Conservation (phyloP, 1,140 invertebrate species). For the Zaprionus vittiger region DNA sequence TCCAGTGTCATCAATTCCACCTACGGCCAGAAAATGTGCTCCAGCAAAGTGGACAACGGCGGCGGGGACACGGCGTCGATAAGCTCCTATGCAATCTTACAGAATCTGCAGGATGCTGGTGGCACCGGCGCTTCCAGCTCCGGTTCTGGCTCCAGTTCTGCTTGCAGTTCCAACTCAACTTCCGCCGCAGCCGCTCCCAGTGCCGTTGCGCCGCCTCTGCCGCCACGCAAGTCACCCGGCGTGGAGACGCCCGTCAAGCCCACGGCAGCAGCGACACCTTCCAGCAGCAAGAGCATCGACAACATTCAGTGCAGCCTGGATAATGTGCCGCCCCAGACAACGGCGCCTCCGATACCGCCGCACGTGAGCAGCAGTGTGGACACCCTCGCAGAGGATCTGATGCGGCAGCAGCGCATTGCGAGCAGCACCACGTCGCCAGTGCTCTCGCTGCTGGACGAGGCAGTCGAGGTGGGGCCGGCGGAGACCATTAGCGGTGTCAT, state of each 20-base stretch:
- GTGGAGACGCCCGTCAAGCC: conserved; percentile 77
- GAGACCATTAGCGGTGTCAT: conserved; percentile 89
- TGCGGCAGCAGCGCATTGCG: conserved; percentile 68
- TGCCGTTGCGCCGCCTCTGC: conserved; percentile 84
- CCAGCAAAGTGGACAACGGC: conserved; percentile 48
- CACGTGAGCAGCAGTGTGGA: conserved; percentile 70
- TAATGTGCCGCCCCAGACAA: conserved; percentile 80
- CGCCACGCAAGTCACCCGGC: conserved; percentile 88
- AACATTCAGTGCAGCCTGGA: conserved; percentile 77
- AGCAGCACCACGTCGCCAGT: conserved; percentile 67
- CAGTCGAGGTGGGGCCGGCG: conserved; percentile 87
- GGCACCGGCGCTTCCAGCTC: conserved; percentile 1
- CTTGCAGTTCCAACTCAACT: neutral
- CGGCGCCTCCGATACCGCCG: conserved; percentile 82
- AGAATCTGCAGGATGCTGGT: conserved; percentile 69
- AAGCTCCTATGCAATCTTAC: conserved; percentile 80
- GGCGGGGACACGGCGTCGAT: conserved; percentile 63
- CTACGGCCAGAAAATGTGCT: conserved; percentile 64
- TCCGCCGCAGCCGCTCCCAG: neutral
- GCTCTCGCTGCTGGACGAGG: conserved; percentile 75
- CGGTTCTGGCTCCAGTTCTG: conserved; percentile 11
- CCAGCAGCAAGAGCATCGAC: conserved; percentile 71
- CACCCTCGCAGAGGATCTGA: conserved; percentile 71
- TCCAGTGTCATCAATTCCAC: conserved; percentile 68
- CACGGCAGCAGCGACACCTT: conserved; percentile 41